A percentile compares a stretch with the other conserved stretches of the same genome.
Evolutionary conservation across 2,797 vertebrate genomes (phyloP).

Genomic region (Tiaroga cobitis): DNA sequence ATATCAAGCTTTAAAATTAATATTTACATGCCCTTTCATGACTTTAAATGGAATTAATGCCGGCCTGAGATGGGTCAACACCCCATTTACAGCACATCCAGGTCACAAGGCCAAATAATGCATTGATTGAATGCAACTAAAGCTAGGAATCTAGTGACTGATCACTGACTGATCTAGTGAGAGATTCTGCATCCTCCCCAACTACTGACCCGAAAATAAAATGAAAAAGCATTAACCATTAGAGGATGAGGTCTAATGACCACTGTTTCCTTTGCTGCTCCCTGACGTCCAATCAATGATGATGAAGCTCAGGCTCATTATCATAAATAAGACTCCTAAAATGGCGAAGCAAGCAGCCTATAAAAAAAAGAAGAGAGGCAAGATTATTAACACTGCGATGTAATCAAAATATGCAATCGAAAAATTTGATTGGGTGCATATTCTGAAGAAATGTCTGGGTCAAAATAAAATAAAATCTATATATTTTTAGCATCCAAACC

Average conservation of each 20-base stretch:
- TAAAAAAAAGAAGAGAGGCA: constrained; percentile 50
- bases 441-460: neutral
- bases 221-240: constrained; percentile 56
- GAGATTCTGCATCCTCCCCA: constrained; percentile 64
- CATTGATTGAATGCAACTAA: constrained; percentile 30
- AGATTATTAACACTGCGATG: neutral
- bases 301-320: constrained; percentile 98
- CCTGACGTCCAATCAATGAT: constrained; percentile 92
- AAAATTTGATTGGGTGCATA: neutral
- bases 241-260: constrained; percentile 80
- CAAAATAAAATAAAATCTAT: neutral
- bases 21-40: neutral
- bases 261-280: constrained; percentile 81
- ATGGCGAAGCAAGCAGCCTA: constrained; percentile 92
- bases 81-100: constrained; percentile 40
- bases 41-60: constrained; percentile 11
- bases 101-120: constrained; percentile 33
- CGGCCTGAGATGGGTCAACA: constrained; percentile 6
- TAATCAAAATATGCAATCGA: neutral
- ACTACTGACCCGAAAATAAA: constrained; percentile 57
- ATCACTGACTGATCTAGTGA: constrained; percentile 3
- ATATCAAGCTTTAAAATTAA: neutral
- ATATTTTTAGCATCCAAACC: neutral
- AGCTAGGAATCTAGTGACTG: constrained; percentile 16
- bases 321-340: constrained; percentile 94